A percentile compares a stretch with the other conserved stretches of the same genome.
These are phyloP conservation scores for Stenolophus ochropezus DNA, from an alignment of 2,888 invertebrate genomes.

Conservation along the genomic window DNA sequence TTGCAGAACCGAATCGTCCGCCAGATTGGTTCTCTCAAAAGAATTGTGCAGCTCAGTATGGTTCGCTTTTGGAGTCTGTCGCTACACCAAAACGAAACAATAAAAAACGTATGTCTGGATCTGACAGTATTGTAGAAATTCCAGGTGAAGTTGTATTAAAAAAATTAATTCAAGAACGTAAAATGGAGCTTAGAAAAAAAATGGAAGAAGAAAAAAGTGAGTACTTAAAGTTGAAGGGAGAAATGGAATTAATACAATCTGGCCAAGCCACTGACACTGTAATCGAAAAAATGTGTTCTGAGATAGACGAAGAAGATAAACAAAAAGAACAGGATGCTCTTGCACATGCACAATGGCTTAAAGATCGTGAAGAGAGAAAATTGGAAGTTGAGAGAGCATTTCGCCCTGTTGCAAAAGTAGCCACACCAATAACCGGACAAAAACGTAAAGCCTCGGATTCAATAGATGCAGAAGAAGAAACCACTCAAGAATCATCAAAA, in stretches of 20 bases:
- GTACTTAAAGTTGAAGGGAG: slow-evolving; percentile 83
- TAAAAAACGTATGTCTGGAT: slow-evolving; percentile 82
- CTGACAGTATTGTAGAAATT: slow-evolving; percentile 77
- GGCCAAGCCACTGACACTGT: slow-evolving; percentile 81
- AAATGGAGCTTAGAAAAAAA: slow-evolving; percentile 83
- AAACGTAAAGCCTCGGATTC: slow-evolving; percentile 71
- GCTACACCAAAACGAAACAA: slow-evolving; percentile 84
- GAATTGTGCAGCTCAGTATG: slow-evolving; percentile 93
- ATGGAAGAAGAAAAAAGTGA: slow-evolving; percentile 83
- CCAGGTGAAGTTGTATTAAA: slow-evolving; percentile 87
- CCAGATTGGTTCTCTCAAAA: slow-evolving; percentile 93
- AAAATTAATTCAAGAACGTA: slow-evolving; percentile 84
- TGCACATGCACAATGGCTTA: slow-evolving; percentile 78
- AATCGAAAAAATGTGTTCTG: slow-evolving; percentile 83
- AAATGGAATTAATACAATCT: slow-evolving; percentile 76
- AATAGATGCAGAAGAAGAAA: slow-evolving; percentile 66
- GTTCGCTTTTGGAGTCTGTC: slow-evolving; percentile 85
- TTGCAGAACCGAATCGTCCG: slow-evolving; percentile 84
- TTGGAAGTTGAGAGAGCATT: slow-evolving; percentile 78
- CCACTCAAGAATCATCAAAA: slow-evolving; percentile 68
- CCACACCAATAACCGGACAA: slow-evolving; percentile 65
- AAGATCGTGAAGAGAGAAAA: slow-evolving; percentile 80
- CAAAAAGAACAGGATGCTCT: slow-evolving; percentile 81
- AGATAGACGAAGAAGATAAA: slow-evolving; percentile 83
- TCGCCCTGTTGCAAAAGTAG: slow-evolving; percentile 72